Conservation (phyloP, 2,888 invertebrate genomes). For the Petrolisthes cinctipes region DNA sequence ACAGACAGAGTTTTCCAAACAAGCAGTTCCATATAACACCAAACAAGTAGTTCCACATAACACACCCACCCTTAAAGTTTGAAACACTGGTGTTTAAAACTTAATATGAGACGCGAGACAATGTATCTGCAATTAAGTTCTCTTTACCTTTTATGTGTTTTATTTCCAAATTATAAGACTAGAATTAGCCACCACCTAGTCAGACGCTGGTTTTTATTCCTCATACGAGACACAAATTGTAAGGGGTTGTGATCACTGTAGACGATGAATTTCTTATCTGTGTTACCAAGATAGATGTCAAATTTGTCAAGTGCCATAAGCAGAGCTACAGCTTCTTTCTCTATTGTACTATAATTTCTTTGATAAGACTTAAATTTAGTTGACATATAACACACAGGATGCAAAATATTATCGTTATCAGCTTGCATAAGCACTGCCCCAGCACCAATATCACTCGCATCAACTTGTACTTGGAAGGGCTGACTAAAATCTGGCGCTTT, state of each 20-base stretch:
- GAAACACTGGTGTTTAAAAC: conserved; percentile 10
- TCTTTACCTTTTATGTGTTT: background rate
- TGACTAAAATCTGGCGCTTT: background rate
- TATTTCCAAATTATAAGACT: conserved; percentile 14
- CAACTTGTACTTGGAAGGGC: background rate
- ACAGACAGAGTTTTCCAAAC: no score
- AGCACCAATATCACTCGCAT: background rate
- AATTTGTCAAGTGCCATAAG: background rate
- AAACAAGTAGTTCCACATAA: no score
- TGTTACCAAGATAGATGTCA: background rate
- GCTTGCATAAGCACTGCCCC: background rate
- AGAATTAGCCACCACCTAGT: background rate
- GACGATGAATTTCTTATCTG: background rate
- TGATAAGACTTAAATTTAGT: background rate
- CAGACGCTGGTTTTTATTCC: background rate
- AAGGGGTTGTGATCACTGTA: background rate
- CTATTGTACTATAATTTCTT: background rate
- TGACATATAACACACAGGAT: no score
- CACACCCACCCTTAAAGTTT: conserved; percentile 5
- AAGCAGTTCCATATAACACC: no score
- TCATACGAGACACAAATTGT: conserved; percentile 3
- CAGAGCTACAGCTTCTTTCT: background rate
- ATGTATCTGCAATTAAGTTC: background rate
- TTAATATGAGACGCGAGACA: background rate
- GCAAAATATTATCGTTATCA: no score